Percentiles rank a stretch among this genome's conserved stretches.
phyloP scores from a whole-genome alignment of 1,140 invertebrate species.

The Neodiprion lecontei region DNA sequence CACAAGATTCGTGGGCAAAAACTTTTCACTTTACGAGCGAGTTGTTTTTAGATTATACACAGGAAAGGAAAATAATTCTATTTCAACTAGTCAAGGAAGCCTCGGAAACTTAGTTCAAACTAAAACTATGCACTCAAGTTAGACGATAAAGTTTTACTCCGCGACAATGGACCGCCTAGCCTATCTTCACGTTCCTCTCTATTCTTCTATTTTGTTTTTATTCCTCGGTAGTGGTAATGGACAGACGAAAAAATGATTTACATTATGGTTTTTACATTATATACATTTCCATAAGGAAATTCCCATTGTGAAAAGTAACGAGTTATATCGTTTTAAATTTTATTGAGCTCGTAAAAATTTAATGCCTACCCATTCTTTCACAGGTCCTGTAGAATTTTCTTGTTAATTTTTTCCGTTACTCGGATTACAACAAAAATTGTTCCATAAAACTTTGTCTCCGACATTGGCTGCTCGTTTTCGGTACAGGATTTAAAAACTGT shows the following conservation, averaged over 20 bases:
- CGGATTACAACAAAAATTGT: too few species aligned
- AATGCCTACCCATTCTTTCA: neutral
- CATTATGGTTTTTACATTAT: neutral
- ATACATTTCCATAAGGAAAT: neutral
- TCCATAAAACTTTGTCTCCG: too few species aligned
- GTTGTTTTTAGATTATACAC: neutral
- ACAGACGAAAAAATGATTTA: too few species aligned
- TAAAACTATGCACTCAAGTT: neutral
- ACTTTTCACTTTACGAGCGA: conserved; percentile 40
- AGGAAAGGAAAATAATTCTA: neutral
- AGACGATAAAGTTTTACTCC: neutral
- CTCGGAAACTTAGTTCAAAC: neutral
- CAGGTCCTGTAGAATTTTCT: neutral
- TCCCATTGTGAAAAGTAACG: neutral
- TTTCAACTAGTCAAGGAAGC: neutral
- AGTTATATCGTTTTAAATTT: neutral
- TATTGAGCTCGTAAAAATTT: neutral
- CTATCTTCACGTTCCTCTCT: too few species aligned
- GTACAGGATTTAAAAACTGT: too few species aligned
- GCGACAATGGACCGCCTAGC: neutral
- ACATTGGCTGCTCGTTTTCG: too few species aligned
- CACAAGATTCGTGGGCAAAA: conserved; percentile 29
- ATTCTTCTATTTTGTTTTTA: too few species aligned
- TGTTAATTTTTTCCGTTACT: neutral
- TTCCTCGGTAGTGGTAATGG: too few species aligned